Base-by-base conservation (phyloP, 2,888 invertebrate species). In the Hemicrepidius hirtus region DNA sequence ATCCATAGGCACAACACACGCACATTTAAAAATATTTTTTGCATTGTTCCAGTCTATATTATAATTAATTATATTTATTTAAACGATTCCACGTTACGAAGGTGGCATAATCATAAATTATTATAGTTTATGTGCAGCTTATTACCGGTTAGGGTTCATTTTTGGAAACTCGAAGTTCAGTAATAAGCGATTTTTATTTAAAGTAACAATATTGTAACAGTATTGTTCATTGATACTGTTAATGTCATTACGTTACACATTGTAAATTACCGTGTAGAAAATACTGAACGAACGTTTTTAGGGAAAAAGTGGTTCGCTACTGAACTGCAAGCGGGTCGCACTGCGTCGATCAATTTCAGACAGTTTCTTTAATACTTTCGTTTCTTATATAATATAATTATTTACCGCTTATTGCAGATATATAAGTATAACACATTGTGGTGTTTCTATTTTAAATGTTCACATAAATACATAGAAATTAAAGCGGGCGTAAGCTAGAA, bases 311-410 rank as follows among this genome's bases (percentile, higher is more conserved):
- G 20, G 57, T 57, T 37, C 57, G 37, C 37, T 37, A 37, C 57
- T 53, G 57, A 35, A 37, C 18, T 32, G 32, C 3, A 5, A 32
- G 32, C 55, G 55, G 12, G 13, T 12, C 55, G 20, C 37, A 57
- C 57, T 57, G 37, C n/a, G 35, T 37, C 10, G 57, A 57, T 35
- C 57, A 57, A 37, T 37, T 37, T 37, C 57, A 60, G 28, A 21
- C 60, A 24, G 60, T 63, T 63, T 63, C 63, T 65, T 65, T 60
- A 35, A 49, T 63, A 69, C 69, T 69, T 69, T 69, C 69, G 69
- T 63, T 69, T 69, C 62, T 69, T 69, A 69, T 63, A 63, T 69
- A 69, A 69, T 69, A 32, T 21, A 49, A 59, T 66, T 46, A 64
- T 64, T 50, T n/a, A 37, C 18, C 57, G 37, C 18, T 16, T n/a